These are phyloP conservation scores for Eumacrocentrus americanus DNA, from an alignment of 2,888 invertebrate genomes.

Conservation along the genomic window DNA sequence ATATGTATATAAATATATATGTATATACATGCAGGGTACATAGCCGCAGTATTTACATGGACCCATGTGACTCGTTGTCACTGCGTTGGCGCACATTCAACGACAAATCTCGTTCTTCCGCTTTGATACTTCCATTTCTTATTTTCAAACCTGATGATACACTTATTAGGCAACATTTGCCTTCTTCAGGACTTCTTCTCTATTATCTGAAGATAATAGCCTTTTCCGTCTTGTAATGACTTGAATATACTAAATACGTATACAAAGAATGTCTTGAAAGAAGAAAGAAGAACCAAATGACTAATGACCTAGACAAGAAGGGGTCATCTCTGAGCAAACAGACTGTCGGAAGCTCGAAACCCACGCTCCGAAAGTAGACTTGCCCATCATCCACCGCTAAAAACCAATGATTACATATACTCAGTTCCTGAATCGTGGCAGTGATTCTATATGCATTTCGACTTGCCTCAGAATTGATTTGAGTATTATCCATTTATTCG, in stretches of 20 bases:
- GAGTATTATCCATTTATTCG: constrained; percentile 21
- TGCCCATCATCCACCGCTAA: no score
- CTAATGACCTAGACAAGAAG: constrained; percentile 4
- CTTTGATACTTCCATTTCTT: constrained; percentile 4
- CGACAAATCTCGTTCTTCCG: constrained; percentile 48
- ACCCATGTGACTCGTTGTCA: constrained; percentile 45
- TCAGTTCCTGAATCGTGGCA: background rate
- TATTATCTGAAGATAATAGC: no score
- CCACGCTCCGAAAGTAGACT: no score
- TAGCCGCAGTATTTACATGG: constrained; percentile 44
- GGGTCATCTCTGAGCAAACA: background rate
- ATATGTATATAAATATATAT: constrained; percentile 23
- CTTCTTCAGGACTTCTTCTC: background rate
- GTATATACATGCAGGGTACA: constrained; percentile 18
- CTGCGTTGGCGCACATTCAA: constrained; percentile 48
- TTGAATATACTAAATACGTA: no score
- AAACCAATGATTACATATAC: constrained; percentile 8
- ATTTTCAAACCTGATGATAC: background rate
- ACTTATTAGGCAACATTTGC: background rate
- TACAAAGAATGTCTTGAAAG: background rate
- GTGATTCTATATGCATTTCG: background rate
- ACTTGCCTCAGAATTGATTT: background rate
- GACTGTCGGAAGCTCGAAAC: no score
- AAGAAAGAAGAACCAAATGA: constrained; percentile 7
- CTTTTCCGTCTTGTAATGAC: no score